Base-by-base conservation (phyloP, 2,113 vertebrate species). In the Thymallus thymallus region DNA sequence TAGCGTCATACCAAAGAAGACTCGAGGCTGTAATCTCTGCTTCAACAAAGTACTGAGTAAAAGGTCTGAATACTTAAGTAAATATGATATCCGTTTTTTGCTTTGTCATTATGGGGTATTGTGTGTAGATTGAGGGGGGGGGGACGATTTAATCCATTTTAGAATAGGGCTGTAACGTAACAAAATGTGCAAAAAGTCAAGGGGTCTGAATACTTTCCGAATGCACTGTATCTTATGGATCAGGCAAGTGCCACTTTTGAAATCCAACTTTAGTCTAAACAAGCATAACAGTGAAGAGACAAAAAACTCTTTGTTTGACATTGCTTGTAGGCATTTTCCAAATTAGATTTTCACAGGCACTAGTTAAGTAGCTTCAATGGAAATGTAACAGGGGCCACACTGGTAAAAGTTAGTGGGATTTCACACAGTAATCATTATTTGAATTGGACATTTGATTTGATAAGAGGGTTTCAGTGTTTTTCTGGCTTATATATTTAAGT, bases 261-360 rank as follows among this genome's bases (percentile, higher is more conserved):
- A 6, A 55, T 30, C 58, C 22, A 60, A 35, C n/a, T 72, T 29
- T 56, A 45, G 45, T 51, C 3, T 48, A 67, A 78, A 66, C 30
- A 23, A 74, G 24, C 69, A 20, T 2, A 32, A 18, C 3, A 1
- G 22, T 24, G 64, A 48, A 67, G 3, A 64, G 2, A 83, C 51
- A 75, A 64, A 55, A 18, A 75, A 4, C 14, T 26, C 9, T 61
- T 74, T 73, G 45, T 75, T 7, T 74, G 7, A 35, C 26, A 55
- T 14, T 23, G 75, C 71, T 78, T 46, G 6, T 51, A 67, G 81
- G 65, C 66, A 74, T 81, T 86, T 88, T 85, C 68, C 73, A 76
- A 79, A 85, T 75, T 55, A 29, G 16, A 72, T 77, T 78, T 60
- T 71, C 26, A 46, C 63, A 66, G 58, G 29, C n/a, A 68, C 46